These are phyloP conservation scores for Rhorus exstirpatorius DNA, from an alignment of 2,888 invertebrate genomes.

Conservation along the genomic window DNA sequence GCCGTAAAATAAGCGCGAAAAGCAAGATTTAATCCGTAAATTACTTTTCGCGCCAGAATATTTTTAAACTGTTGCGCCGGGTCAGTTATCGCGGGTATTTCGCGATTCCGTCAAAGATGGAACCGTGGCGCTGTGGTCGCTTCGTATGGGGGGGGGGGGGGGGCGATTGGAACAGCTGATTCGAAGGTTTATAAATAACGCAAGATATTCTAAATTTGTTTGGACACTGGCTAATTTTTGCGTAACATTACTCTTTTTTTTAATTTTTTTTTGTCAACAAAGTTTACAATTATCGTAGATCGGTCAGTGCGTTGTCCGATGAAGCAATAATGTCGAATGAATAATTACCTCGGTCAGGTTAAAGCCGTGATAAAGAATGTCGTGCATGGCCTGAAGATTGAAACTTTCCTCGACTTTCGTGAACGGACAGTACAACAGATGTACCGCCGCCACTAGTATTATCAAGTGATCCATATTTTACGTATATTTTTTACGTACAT, in stretches of 20 bases:
- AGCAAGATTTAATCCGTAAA: constrained; percentile 3
- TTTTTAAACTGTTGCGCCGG: constrained; percentile 32
- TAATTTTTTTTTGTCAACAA: constrained; percentile 58
- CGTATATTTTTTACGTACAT: constrained; percentile 45
- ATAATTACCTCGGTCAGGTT: constrained; percentile 93
- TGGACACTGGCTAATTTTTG: constrained; percentile 75
- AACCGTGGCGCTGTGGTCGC: constrained; percentile 44
- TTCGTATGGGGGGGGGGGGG: no score
- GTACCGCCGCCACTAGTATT: constrained; percentile 91
- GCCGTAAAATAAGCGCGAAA: no score
- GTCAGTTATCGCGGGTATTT: constrained; percentile 48
- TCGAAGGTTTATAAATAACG: constrained; percentile 79
- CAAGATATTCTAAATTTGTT: constrained; percentile 80
- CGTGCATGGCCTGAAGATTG: constrained; percentile 99
- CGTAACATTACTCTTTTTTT: constrained; percentile 71
- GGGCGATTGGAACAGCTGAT: constrained; percentile 77
- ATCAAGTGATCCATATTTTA: constrained; percentile 90
- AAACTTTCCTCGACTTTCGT: constrained; percentile 99
- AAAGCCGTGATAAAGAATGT: constrained; percentile 95
- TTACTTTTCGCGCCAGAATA: constrained; percentile 44
- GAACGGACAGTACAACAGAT: constrained; percentile 95
- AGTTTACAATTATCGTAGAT: constrained; percentile 61
- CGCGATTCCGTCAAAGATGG: constrained; percentile 17
- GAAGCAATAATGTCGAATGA: no score
- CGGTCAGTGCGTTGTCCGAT: background rate